phyloP scores from a whole-genome alignment of 2,797 vertebrate species.

The Syngnathus rostellatus region DNA sequence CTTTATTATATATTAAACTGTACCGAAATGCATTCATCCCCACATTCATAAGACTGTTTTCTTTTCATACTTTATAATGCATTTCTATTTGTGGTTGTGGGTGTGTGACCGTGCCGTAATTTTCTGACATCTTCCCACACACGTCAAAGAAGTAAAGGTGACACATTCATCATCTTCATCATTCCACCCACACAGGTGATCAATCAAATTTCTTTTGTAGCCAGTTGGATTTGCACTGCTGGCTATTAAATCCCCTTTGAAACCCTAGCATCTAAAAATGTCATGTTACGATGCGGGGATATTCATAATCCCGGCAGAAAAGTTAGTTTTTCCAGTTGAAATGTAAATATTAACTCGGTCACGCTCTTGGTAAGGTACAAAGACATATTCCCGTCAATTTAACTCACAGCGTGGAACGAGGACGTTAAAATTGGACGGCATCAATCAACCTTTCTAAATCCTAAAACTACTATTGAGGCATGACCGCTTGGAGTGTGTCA shows the following conservation, averaged over 20 bases:
- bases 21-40: too few relatives aligned
- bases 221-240: slow-evolving; percentile 2
- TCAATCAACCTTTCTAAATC: slow-evolving; percentile 60
- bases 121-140: slow-evolving; percentile 60
- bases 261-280: neutral
- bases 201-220: slow-evolving; percentile 37
- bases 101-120: slow-evolving; percentile 36
- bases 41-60: too few relatives aligned
- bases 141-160: slow-evolving; percentile 38
- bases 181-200: slow-evolving; percentile 34
- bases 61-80: too few relatives aligned
- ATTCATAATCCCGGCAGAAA: slow-evolving; percentile 11
- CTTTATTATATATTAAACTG: too few relatives aligned
- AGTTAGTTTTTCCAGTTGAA: slow-evolving; percentile 13
- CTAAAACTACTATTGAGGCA: slow-evolving; percentile 36
- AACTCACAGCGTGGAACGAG: slow-evolving; percentile 60
- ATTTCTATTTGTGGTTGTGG: slow-evolving; percentile 18
- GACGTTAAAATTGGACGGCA: slow-evolving; percentile 57
- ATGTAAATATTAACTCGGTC: slow-evolving; percentile 33
- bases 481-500: slow-evolving; percentile 15
- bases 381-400: slow-evolving; percentile 58
- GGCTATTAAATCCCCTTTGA: neutral
- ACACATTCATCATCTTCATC: slow-evolving; percentile 46
- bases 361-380: slow-evolving; percentile 38
- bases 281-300: slow-evolving; percentile 6